phyloP scores from a whole-genome alignment of 2,797 vertebrate genomes.

The Coracias cyanogaster region DNA sequence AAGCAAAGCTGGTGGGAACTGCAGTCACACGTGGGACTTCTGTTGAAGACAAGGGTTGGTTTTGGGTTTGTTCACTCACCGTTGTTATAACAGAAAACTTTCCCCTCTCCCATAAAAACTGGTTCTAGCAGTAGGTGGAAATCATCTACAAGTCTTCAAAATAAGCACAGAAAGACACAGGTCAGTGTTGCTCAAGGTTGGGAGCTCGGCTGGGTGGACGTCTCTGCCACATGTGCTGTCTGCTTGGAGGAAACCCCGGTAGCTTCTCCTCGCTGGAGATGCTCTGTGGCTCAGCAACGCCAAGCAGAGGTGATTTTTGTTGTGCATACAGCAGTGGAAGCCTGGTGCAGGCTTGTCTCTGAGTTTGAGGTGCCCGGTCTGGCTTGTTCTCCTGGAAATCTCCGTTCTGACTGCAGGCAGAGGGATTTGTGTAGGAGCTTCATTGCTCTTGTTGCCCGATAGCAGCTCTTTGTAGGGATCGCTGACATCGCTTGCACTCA shows the following conservation, averaged over 20 bases:
- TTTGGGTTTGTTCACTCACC: background rate
- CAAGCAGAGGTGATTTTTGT: background rate
- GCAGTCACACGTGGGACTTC: rapidly evolving
- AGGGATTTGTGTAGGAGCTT: background rate
- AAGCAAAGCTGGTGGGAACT: rapidly evolving
- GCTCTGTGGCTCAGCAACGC: background rate
- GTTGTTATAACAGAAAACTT: background rate
- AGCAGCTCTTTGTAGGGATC: background rate
- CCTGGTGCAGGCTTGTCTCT: background rate
- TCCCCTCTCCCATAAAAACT: background rate
- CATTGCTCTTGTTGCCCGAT: background rate
- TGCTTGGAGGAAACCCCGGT: background rate
- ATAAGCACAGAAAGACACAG: background rate
- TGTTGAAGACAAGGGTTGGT: background rate
- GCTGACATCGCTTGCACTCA: background rate
- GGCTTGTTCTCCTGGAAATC: background rate
- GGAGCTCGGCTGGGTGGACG: background rate
- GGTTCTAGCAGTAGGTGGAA: background rate
- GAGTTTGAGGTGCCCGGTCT: background rate
- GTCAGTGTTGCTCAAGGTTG: background rate
- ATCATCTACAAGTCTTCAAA: background rate
- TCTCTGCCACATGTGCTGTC: rapidly evolving
- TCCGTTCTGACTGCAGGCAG: background rate
- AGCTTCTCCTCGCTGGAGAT: background rate
- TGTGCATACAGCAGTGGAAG: background rate